Evolutionary conservation across 2,113 vertebrate species (phyloP).

Genomic region (Eudorcas thomsonii): DNA sequence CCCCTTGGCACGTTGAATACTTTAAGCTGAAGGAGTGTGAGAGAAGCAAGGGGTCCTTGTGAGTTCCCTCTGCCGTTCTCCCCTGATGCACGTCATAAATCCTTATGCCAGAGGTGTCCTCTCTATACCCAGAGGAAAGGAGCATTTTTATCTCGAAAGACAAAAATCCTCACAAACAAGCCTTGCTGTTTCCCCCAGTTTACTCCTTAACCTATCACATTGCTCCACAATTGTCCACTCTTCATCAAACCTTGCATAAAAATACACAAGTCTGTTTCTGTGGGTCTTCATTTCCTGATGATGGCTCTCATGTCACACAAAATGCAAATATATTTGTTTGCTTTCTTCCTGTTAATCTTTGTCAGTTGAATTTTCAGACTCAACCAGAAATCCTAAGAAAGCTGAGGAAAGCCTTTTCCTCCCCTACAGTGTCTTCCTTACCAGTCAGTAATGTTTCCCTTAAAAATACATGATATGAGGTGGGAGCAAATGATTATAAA

Average conservation of each 20-base stretch:
- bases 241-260: not conserved
- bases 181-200: not conserved
- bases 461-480: not conserved
- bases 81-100: not conserved
- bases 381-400: not conserved
- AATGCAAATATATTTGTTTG: not conserved
- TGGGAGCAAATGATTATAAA: not conserved
- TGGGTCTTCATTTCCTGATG: not conserved
- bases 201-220: not conserved
- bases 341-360: not conserved
- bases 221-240: not conserved
- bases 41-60: not conserved
- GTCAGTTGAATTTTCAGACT: not conserved
- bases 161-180: not conserved
- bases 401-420: not conserved
- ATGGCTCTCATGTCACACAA: not conserved
- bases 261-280: not conserved
- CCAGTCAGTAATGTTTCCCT: not conserved
- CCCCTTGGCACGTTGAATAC: not conserved
- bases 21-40: not conserved
- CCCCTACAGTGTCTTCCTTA: not conserved
- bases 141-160: not conserved
- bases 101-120: not conserved
- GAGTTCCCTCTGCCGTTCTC: not conserved
- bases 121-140: not conserved